Conservation (phyloP, 2,797 vertebrate species). For the Etheostoma perlongum region DNA sequence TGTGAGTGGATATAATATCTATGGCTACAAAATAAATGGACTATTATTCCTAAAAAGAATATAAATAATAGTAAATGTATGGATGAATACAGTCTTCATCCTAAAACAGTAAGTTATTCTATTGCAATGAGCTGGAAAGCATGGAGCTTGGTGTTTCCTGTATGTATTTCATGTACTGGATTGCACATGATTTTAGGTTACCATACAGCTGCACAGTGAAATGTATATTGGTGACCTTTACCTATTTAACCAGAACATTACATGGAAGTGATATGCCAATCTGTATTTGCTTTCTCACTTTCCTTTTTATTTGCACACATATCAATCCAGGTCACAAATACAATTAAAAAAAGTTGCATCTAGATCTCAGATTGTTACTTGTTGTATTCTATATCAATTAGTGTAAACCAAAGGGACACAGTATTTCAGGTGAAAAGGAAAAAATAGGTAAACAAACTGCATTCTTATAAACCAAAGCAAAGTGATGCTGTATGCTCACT, state of each 20-base stretch:
- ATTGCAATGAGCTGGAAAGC: slow-evolving; percentile 61
- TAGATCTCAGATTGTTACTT: slow-evolving; percentile 34
- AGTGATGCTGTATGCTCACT: slow-evolving; percentile 48
- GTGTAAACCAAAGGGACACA: slow-evolving; percentile 60
- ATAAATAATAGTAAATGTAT: slow-evolving; percentile 58
- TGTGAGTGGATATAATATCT: slow-evolving; percentile 71
- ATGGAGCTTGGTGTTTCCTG: slow-evolving; percentile 30
- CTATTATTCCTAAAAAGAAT: slow-evolving; percentile 56
- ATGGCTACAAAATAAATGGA: slow-evolving; percentile 73
- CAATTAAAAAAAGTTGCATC: slow-evolving; percentile 33
- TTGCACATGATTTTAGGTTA: slow-evolving; percentile 67
- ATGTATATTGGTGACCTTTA: slow-evolving; percentile 48
- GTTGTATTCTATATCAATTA: slow-evolving; percentile 39
- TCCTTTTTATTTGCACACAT: slow-evolving; percentile 77
- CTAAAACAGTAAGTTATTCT: slow-evolving; percentile 62
- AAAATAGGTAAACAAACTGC: slow-evolving; percentile 52
- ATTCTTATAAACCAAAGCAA: slow-evolving; percentile 60
- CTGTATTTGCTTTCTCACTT: slow-evolving; percentile 70
- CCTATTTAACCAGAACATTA: slow-evolving; percentile 52
- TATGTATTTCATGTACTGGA: slow-evolving; percentile 51
- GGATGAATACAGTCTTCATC: slow-evolving; percentile 46
- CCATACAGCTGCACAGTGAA: slow-evolving; percentile 57
- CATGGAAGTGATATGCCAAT: slow-evolving; percentile 52
- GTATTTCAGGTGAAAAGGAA: slow-evolving; percentile 44
- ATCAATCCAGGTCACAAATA: slow-evolving; percentile 57